Evolutionary conservation across 2,797 vertebrate species (phyloP).

Genomic region (Sebastes cheni): DNA sequence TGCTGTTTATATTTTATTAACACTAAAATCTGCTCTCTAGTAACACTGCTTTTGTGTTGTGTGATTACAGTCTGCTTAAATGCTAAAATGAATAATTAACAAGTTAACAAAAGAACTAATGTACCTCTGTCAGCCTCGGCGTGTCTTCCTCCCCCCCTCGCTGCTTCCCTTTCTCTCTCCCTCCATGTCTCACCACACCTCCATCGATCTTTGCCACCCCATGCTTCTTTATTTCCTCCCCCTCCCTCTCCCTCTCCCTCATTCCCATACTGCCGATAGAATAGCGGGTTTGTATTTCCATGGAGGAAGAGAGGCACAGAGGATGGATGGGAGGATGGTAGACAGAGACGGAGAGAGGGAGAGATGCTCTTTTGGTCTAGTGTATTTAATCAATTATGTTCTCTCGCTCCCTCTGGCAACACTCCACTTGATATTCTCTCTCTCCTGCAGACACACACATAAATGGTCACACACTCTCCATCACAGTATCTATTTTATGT

Average conservation of each 20-base stretch:
- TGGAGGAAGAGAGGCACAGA: slow-evolving; percentile 24
- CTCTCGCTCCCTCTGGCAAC: slow-evolving; percentile 55
- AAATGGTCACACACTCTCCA: neutral
- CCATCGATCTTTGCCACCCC: slow-evolving; percentile 45
- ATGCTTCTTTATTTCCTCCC: slow-evolving; percentile 50
- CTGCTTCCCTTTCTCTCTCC: neutral
- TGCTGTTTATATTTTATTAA: slow-evolving; percentile 35
- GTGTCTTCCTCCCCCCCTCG: slow-evolving; percentile 12
- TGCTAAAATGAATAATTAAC: slow-evolving; percentile 57
- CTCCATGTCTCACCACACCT: slow-evolving; percentile 16
- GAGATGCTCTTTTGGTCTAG: slow-evolving; percentile 64
- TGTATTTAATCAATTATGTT: slow-evolving; percentile 71
- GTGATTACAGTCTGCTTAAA: slow-evolving; percentile 35
- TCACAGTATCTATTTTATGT: neutral
- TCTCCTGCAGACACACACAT: neutral
- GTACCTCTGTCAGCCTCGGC: slow-evolving; percentile 28
- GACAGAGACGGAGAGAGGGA: slow-evolving; percentile 52
- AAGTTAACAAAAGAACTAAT: slow-evolving; percentile 31
- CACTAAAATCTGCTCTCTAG: neutral
- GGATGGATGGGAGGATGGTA: slow-evolving; percentile 46
- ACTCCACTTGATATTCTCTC: slow-evolving; percentile 47
- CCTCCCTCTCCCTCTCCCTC: slow-evolving; percentile 5
- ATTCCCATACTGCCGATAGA: slow-evolving; percentile 14
- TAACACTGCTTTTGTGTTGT: neutral
- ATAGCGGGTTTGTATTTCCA: slow-evolving; percentile 40